Percentiles rank a stretch among this genome's conserved stretches.
These are phyloP conservation scores for Bos indicus DNA, from an alignment of 2,113 vertebrate genomes.

Conservation along the genomic window DNA sequence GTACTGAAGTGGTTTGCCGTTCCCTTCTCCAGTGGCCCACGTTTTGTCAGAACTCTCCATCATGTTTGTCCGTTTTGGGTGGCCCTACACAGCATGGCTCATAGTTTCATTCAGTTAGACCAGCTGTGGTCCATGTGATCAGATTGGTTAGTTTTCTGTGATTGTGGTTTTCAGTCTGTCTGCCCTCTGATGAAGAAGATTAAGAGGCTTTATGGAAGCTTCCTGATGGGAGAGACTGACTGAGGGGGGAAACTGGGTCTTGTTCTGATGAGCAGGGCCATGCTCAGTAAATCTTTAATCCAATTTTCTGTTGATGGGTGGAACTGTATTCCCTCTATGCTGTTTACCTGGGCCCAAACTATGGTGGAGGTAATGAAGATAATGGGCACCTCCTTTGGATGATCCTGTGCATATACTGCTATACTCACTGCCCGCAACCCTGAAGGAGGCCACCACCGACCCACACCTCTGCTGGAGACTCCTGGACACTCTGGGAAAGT, in stretches of 20 bases:
- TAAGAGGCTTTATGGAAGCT: neutral
- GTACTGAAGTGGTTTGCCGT: neutral
- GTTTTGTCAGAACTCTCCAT: neutral
- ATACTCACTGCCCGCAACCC: fast-evolving
- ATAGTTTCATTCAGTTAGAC: neutral
- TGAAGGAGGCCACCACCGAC: neutral
- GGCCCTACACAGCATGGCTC: neutral
- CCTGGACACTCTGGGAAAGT: neutral
- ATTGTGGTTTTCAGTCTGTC: neutral
- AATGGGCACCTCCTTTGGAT: neutral
- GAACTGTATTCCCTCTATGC: neutral
- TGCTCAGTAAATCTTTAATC: neutral
- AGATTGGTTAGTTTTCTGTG: neutral
- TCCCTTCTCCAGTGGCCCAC: neutral
- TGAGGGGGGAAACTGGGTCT: neutral
- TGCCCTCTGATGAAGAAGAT: neutral
- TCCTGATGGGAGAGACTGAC: neutral
- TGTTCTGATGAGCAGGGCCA: neutral
- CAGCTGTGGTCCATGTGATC: neutral
- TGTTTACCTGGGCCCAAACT: neutral
- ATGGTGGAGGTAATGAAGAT: neutral
- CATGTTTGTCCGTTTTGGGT: neutral
- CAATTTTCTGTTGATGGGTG: neutral
- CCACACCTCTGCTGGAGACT: neutral
- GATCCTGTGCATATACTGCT: neutral